Base-by-base conservation (phyloP, 2,797 vertebrate species). In the Amniataba percoides region DNA sequence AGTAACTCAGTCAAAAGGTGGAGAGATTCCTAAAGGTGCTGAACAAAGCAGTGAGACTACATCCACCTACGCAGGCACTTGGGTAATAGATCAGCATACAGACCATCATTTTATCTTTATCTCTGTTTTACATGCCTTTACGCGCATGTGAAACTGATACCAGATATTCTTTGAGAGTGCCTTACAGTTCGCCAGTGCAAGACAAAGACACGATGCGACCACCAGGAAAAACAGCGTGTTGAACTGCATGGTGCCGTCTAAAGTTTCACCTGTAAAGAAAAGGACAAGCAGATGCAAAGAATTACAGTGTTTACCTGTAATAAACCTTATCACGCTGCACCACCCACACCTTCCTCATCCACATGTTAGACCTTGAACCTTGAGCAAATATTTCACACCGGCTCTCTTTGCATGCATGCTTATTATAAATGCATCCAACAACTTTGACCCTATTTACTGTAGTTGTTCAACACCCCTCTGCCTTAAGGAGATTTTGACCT, bases 181-280 rank as follows among this genome's bases (percentile, higher is more conserved):
- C 60, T 84, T 90, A 96, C 95, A 92, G 93, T 95, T 95, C 72
- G 93, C 87, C 66, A 91, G 3, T 36, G 90, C 86, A 31, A 95
- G 58, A 71, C 67, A 89, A 49, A 95, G 16, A 8, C 81, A 83
- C 1, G 90, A 71, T 0, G 93, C 46, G 39, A 92, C 2, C 74
- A 94, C 21, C 51, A 94, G 10, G 76, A 88, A 66, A 84, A 93
- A 75, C 9, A 93, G 25, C 0, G 80, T 10, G 71, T 57, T 84
- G 87, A 93, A 88, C 78, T 60, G 53, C 95, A 96, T 96, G 86
- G 63, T 83, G 86, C 25, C 14, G 59, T 42, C 45, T 75, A 74
- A 45, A n/a, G 62, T 21, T 8, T n/a, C 55, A 68, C 69, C 14
- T 70, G 87, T 93, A 78, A 5, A 66, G 71, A 31, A 65, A 60